These are phyloP conservation scores for Sinelater perroti DNA, from an alignment of 2,888 invertebrate genomes.

Conservation along the genomic window DNA sequence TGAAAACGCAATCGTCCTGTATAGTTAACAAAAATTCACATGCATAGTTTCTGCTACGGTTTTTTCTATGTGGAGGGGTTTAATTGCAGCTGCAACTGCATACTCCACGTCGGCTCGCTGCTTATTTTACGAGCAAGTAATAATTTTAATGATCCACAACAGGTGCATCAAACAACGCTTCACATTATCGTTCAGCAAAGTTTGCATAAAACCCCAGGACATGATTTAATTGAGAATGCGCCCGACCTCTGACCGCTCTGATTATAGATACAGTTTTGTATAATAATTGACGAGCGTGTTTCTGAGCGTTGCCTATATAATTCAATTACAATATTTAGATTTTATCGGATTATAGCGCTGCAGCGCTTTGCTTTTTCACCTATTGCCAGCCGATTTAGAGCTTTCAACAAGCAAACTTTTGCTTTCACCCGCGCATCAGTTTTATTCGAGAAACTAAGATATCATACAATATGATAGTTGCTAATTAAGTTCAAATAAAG, in stretches of 20 bases:
- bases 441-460: too few relatives aligned
- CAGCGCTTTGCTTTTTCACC: too few relatives aligned
- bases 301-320: slow-evolving; percentile 21
- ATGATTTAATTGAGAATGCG: slow-evolving; percentile 42
- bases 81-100: too few relatives aligned
- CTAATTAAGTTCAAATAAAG: too few relatives aligned
- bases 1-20: too few relatives aligned
- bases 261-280: slow-evolving; percentile 41
- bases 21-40: too few relatives aligned
- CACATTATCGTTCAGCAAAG: slow-evolving; percentile 3
- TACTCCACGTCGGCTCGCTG: neutral
- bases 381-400: too few relatives aligned
- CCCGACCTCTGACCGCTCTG: slow-evolving; percentile 42
- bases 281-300: slow-evolving; percentile 35
- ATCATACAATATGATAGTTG: too few relatives aligned
- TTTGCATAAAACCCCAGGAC: slow-evolving; percentile 36
- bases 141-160: neutral
- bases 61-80: too few relatives aligned
- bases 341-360: neutral
- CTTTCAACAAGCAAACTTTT: too few relatives aligned
- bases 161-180: neutral
- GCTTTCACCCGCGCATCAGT: too few relatives aligned
- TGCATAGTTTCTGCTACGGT: too few relatives aligned
- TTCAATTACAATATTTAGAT: slow-evolving; percentile 23
- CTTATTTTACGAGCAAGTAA: neutral